Evolutionary conservation across 2,888 invertebrate species (phyloP).

Genomic region (Ganaspis brasiliensis): DNA sequence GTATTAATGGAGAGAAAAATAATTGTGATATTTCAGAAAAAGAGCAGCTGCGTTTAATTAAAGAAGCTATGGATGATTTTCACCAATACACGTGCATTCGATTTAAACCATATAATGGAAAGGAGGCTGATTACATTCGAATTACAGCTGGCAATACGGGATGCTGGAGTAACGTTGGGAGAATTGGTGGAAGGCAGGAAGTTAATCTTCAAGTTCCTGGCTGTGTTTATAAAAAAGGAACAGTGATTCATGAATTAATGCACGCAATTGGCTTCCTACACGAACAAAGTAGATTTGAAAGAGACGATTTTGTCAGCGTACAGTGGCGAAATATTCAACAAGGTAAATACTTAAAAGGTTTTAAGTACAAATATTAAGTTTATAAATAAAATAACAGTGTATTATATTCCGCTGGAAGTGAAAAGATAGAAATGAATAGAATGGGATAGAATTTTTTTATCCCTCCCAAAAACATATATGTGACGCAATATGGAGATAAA

Average conservation of each 20-base stretch:
- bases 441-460: too few species aligned
- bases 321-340: constrained; percentile 86
- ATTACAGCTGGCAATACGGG: constrained; percentile 87
- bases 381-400: too few species aligned
- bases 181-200: constrained; percentile 85
- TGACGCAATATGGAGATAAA: too few species aligned
- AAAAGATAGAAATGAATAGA: too few species aligned
- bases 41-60: constrained; percentile 84
- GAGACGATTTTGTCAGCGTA: constrained; percentile 86
- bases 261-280: constrained; percentile 91
- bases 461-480: too few species aligned
- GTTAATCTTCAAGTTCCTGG: constrained; percentile 89
- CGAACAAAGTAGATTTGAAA: constrained; percentile 90
- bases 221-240: constrained; percentile 88
- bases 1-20: too few species aligned
- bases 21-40: constrained; percentile 79
- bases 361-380: too few species aligned
- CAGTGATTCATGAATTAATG: constrained; percentile 90
- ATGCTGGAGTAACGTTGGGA: constrained; percentile 92
- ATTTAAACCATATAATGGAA: constrained; percentile 84
- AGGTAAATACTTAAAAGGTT: constrained; percentile 80
- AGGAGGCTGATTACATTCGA: constrained; percentile 86
- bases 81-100: constrained; percentile 88
- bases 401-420: too few species aligned
- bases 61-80: constrained; percentile 88